These are phyloP conservation scores for Heliconius ismenius DNA, from an alignment of 2,888 invertebrate species.

Conservation along the genomic window DNA sequence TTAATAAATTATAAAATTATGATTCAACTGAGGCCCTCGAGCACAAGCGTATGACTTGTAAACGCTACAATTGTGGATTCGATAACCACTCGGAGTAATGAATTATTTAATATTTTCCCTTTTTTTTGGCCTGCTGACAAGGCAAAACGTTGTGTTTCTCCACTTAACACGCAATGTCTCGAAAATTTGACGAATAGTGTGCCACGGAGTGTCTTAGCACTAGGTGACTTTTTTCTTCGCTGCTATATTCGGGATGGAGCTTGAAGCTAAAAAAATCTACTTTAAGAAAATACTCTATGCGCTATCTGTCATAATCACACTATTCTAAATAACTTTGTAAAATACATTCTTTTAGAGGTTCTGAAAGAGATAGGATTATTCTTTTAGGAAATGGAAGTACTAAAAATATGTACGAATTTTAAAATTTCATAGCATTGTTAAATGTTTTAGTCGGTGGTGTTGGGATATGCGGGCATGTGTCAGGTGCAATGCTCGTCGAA, in stretches of 20 bases:
- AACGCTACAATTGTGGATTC: too few species aligned
- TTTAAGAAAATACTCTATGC: background rate
- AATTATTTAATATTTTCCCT: too few species aligned
- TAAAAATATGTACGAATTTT: slow-evolving; percentile 42
- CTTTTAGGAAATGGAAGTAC: background rate
- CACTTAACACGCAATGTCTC: background rate
- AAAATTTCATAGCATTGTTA: slow-evolving; percentile 49
- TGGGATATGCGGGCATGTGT: slow-evolving; percentile 56
- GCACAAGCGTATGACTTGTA: background rate
- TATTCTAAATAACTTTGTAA: background rate
- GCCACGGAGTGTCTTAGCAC: background rate
- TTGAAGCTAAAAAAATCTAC: background rate
- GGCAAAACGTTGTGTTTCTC: background rate
- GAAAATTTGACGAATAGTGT: background rate
- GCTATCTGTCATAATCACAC: background rate
- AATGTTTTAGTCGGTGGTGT: slow-evolving; percentile 50
- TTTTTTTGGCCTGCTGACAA: background rate
- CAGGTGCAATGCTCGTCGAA: slow-evolving; percentile 71
- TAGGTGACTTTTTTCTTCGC: background rate
- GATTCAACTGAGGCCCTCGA: background rate
- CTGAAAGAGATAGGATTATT: background rate
- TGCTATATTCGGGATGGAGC: background rate
- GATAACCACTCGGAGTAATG: too few species aligned
- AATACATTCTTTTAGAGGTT: background rate
- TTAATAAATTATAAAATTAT: background rate